Evolutionary conservation across 2,888 invertebrate species (phyloP).

Genomic region (Sipha maydis): DNA sequence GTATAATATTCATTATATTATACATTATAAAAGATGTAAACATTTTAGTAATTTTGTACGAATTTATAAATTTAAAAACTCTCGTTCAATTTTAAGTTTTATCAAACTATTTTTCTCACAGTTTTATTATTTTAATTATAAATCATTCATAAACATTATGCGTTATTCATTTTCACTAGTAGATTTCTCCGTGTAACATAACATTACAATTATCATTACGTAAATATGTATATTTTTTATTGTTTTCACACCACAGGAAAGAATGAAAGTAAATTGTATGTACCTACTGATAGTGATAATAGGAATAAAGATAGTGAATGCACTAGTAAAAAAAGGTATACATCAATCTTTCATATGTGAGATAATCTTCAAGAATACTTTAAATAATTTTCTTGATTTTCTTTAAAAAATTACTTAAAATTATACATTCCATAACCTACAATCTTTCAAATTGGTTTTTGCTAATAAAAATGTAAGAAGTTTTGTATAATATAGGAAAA

Average conservation of each 20-base stretch:
- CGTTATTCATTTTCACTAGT: neutral
- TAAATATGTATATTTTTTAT: neutral
- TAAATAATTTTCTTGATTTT: conserved; percentile 23
- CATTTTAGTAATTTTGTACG: too few species aligned
- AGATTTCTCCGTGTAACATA: neutral
- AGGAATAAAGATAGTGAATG: neutral
- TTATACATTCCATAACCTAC: neutral
- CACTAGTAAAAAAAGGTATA: neutral
- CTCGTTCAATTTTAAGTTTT: too few species aligned
- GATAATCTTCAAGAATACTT: neutral
- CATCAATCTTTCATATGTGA: conserved; percentile 20
- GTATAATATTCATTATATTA: too few species aligned
- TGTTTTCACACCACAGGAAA: neutral
- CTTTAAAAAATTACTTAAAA: conserved; percentile 26
- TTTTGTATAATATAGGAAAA: neutral
- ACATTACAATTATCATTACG: neutral
- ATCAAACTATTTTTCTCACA: too few species aligned
- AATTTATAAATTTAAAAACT: too few species aligned
- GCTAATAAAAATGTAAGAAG: neutral
- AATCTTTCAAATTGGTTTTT: neutral
- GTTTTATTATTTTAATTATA: neutral
- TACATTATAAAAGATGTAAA: too few species aligned
- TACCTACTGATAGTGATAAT: neutral
- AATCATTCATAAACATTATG: neutral
- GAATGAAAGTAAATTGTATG: neutral